phyloP scores from a whole-genome alignment of 1,140 invertebrate species.

The Leucophenga varia region DNA sequence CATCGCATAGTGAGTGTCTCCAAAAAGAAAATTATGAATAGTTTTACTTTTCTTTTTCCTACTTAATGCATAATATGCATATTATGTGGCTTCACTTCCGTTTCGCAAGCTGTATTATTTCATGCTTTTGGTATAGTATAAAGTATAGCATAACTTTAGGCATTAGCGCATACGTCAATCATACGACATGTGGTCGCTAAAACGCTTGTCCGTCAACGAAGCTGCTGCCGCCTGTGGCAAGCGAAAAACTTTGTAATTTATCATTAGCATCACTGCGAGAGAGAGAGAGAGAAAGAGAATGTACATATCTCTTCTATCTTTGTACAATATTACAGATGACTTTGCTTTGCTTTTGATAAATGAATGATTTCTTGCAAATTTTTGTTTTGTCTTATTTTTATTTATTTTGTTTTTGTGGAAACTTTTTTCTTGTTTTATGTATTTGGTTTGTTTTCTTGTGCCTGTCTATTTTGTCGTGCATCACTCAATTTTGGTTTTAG shows the following conservation, averaged over 20 bases:
- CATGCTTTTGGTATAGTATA: no score
- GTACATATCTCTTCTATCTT: no score
- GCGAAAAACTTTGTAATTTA: slow-evolving; percentile 30
- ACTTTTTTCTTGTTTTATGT: slow-evolving; percentile 12
- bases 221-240: neutral
- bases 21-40: slow-evolving; percentile 42
- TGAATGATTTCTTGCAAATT: slow-evolving; percentile 25
- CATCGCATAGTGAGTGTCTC: no score
- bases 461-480: no score
- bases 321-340: neutral
- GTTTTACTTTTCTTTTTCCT: neutral
- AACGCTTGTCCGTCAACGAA: neutral
- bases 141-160: slow-evolving; percentile 14
- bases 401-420: neutral
- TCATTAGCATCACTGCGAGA: slow-evolving; percentile 30
- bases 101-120: no score
- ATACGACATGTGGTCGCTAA: slow-evolving; percentile 43
- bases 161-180: slow-evolving; percentile 47
- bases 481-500: slow-evolving; percentile 36
- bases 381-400: slow-evolving; percentile 1
- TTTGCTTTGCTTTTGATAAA: slow-evolving; percentile 29
- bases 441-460: slow-evolving; percentile 2
- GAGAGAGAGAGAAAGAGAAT: no score
- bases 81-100: slow-evolving; percentile 9
- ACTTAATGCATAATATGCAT: slow-evolving; percentile 16